phyloP scores from a whole-genome alignment of 2,888 invertebrate genomes.

The Phytoseiulus persimilis region DNA sequence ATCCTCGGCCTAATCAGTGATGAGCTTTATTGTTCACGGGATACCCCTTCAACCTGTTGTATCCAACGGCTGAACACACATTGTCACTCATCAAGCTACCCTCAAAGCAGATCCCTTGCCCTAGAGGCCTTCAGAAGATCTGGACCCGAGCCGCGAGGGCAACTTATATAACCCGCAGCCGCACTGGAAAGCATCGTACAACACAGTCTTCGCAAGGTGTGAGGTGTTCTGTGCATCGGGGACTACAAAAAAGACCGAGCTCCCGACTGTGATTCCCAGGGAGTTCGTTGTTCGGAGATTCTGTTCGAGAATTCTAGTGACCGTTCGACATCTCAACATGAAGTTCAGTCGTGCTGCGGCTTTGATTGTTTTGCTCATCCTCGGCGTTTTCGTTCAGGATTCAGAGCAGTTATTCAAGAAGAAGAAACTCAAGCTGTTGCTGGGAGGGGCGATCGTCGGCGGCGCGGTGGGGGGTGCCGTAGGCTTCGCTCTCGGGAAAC shows the following conservation, averaged over 20 bases:
- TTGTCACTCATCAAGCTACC: not conserved
- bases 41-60: not conserved
- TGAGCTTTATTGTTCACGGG: not conserved
- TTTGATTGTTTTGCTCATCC: not conserved
- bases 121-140: not conserved
- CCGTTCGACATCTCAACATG: not conserved
- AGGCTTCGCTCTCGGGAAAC: not conserved
- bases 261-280: no score
- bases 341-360: not conserved
- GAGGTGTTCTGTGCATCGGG: not conserved
- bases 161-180: not conserved
- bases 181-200: not conserved
- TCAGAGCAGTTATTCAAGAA: not conserved
- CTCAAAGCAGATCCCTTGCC: not conserved
- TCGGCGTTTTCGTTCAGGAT: not conserved
- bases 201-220: not conserved
- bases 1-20: not conserved
- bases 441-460: not conserved
- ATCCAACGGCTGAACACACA: not conserved
- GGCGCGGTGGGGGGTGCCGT: not conserved
- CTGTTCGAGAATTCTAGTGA: no score
- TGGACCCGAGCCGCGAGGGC: not conserved
- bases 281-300: no score
- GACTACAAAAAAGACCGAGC: not conserved
- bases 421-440: slow-evolving; percentile 9